Conservation (phyloP, 2,113 vertebrate species). For the Arvicanthis niloticus region DNA sequence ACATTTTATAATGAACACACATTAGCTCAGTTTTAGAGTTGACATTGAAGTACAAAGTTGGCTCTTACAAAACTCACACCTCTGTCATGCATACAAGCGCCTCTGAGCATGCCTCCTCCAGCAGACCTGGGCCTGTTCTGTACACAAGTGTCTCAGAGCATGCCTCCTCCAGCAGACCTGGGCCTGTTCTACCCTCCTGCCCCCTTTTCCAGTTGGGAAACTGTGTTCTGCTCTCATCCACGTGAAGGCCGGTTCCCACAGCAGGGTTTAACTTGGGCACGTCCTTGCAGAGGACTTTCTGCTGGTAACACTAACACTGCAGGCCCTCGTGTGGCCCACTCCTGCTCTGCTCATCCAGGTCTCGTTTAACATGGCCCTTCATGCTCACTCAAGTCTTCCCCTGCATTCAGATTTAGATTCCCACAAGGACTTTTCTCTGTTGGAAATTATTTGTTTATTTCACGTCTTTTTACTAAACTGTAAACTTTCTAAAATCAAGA, state of each 20-base stretch:
- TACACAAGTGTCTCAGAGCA: no score
- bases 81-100: neutral
- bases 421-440: neutral
- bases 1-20: conserved; percentile 1
- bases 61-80: conserved; percentile 19
- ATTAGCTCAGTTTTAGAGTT: conserved; percentile 29
- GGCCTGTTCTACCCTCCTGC: neutral
- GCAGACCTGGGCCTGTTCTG: no score
- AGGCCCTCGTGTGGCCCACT: neutral
- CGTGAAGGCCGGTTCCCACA: neutral
- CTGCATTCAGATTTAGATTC: neutral
- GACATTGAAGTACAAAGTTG: neutral
- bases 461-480: neutral
- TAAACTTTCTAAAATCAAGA: conserved; percentile 43
- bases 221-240: neutral
- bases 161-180: no score
- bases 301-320: neutral
- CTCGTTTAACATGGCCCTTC: neutral
- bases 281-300: neutral
- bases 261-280: neutral
- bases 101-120: neutral
- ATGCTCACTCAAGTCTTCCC: neutral
- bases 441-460: conserved; percentile 28
- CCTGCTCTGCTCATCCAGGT: neutral
- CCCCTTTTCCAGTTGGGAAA: neutral